Evolutionary conservation across 30 jellyfish, hydroid and myxozoan genomes (phyloP).

Genomic region (Cassiopea xamachana): DNA sequence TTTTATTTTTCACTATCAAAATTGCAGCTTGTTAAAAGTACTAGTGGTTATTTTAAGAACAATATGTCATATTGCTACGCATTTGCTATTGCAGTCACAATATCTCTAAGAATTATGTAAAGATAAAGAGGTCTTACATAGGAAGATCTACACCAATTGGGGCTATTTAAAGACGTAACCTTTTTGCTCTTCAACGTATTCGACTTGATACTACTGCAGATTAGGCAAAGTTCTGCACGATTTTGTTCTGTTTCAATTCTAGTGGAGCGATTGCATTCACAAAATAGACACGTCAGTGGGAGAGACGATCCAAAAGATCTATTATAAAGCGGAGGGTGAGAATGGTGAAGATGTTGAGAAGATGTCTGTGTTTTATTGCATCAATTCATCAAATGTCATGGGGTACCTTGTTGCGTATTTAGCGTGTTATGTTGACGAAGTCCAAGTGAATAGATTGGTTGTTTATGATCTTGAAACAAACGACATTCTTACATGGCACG

Average conservation of each 20-base stretch:
- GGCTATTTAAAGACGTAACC: too few species aligned
- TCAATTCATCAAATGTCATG: slow-evolving; percentile 8
- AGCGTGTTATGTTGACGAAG: slow-evolving; percentile 28
- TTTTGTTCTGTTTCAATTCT: background rate
- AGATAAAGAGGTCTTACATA: too few species aligned
- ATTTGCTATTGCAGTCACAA: too few species aligned
- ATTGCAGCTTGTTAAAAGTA: too few species aligned
- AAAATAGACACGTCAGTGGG: slow-evolving; percentile 43
- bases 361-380: slow-evolving; percentile 24
- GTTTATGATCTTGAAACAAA: slow-evolving; percentile 12
- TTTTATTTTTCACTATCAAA: too few species aligned
- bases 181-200: too few species aligned
- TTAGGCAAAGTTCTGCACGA: background rate
- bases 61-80: too few species aligned
- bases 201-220: too few species aligned
- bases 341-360: slow-evolving; percentile 6
- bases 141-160: too few species aligned
- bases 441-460: slow-evolving; percentile 8
- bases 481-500: slow-evolving; percentile 21
- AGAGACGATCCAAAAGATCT: slow-evolving; percentile 1
- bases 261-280: slow-evolving; percentile 20
- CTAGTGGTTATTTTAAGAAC: too few species aligned
- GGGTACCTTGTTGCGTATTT: slow-evolving; percentile 42
- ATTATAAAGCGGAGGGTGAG: slow-evolving; percentile 34
- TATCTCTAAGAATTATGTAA: too few species aligned